phyloP scores from a whole-genome alignment of 2,888 invertebrate species.

The Arctia plantaginis region DNA sequence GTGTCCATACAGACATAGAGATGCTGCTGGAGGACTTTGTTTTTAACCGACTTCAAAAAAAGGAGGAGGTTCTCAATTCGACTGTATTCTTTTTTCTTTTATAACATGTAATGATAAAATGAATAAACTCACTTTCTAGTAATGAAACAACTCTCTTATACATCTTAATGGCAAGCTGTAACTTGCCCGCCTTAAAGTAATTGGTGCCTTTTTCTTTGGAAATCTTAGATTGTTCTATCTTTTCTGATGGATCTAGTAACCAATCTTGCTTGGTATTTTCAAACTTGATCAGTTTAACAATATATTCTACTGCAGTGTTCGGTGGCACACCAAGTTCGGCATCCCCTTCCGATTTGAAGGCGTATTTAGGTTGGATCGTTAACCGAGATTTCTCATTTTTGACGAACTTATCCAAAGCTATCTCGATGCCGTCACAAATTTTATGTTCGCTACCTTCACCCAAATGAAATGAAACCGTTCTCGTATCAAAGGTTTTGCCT shows the following conservation, averaged over 20 bases:
- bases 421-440: conserved; percentile 93
- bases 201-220: conserved; percentile 96
- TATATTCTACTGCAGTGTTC: conserved; percentile 92
- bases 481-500: conserved; percentile 92
- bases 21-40: too few species aligned
- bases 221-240: conserved; percentile 92
- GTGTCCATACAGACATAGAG: too few species aligned
- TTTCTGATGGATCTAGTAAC: conserved; percentile 93
- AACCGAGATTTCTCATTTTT: conserved; percentile 92
- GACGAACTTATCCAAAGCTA: conserved; percentile 92
- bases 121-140: conserved; percentile 77
- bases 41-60: too few species aligned
- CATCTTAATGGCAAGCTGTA: conserved; percentile 92
- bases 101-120: neutral
- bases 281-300: conserved; percentile 92
- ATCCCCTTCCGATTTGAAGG: conserved; percentile 91
- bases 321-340: conserved; percentile 91
- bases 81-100: too few species aligned
- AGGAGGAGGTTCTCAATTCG: too few species aligned
- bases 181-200: conserved; percentile 94
- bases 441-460: conserved; percentile 94
- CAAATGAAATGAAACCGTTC: conserved; percentile 92
- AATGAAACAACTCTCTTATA: conserved; percentile 92
- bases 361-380: conserved; percentile 91
- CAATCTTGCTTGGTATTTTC: conserved; percentile 93